Percentiles rank a stretch among this genome's conserved stretches.
Evolutionary conservation across 2,113 vertebrate species (phyloP).

Genomic region (Labeo catla): DNA sequence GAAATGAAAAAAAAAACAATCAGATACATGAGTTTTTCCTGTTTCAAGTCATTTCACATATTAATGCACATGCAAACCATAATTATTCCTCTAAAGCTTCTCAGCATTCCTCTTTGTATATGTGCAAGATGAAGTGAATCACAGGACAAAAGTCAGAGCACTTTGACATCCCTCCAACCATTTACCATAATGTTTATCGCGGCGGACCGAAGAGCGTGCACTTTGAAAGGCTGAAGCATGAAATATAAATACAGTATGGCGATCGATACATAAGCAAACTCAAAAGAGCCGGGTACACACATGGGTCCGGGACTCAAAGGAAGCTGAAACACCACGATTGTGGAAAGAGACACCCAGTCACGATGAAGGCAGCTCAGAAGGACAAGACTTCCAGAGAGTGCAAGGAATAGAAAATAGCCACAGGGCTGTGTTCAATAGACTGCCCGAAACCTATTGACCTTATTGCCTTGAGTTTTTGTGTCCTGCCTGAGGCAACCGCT

Average conservation of each 20-base stretch:
- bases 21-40: background rate
- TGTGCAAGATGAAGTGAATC: background rate
- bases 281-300: constrained; percentile 30
- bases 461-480: constrained; percentile 68
- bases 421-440: constrained; percentile 61
- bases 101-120: background rate
- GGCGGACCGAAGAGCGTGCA: background rate
- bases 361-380: constrained; percentile 68
- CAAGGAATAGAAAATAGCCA: constrained; percentile 68
- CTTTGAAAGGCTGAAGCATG: constrained; percentile 36
- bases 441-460: constrained; percentile 71
- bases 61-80: background rate
- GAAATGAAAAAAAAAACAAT: background rate
- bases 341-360: constrained; percentile 49
- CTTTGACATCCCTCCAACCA: background rate
- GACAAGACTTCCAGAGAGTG: constrained; percentile 58
- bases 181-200: constrained; percentile 23
- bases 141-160: constrained; percentile 1
- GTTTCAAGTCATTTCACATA: background rate
- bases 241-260: constrained; percentile 23
- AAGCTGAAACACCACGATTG: constrained; percentile 3
- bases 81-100: background rate
- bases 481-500: constrained; percentile 66
- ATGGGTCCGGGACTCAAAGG: constrained; percentile 2
- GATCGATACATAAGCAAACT: constrained; percentile 43